Evolutionary conservation across 2,113 vertebrate genomes (phyloP), one percentile per base, ranked within the genome.

Genomic region (Fulica atra): DNA sequence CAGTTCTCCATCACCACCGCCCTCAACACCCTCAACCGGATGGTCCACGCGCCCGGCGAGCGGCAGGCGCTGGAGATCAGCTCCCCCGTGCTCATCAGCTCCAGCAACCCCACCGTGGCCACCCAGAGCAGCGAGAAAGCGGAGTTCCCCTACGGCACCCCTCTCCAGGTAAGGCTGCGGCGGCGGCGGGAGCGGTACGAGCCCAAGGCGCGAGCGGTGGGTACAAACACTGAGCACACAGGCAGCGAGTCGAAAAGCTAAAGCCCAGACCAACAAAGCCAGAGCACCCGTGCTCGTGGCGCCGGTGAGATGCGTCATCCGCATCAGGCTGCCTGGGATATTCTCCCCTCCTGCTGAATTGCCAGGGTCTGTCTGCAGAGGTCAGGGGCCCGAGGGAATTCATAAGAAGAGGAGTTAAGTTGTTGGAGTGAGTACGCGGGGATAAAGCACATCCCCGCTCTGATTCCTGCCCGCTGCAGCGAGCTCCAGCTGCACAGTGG

Each of bases 11-110:
- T 98, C 92, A 98, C 98, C 56, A 98, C 97, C 7, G 96, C 96
- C 59, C 97, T 99, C 79, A 98, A 99, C 95, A 98, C 97, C 6
- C 98, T 98, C 92, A 98, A 98, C 92, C 94, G 97, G 46, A 97
- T 98, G 74, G 98, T 98, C 23, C 98, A 97, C 35, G 96, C 97
- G 1, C 97, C 97, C 6, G 15, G 95, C 0, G 97, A 96, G 25
- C 97, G 94, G 23, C 98, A 96, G 1, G 83, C 94, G 21, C 96
- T 98, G 31, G 96, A 97, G 61, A 98, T 98, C 92, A 98, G 98
- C 91, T 96, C 97, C 63, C 98, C 98, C 0, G 93, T 98, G 83
- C 98, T 98, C 44, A 98, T 98, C 84, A 98, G 98, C 92, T 98
- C 98, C 95, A 98, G 98, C 95, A 98, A 97, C 96, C 98, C 97